These are phyloP conservation scores for Circaetus cinerascens DNA, from an alignment of 2,113 vertebrate species.

Conservation along the genomic window DNA sequence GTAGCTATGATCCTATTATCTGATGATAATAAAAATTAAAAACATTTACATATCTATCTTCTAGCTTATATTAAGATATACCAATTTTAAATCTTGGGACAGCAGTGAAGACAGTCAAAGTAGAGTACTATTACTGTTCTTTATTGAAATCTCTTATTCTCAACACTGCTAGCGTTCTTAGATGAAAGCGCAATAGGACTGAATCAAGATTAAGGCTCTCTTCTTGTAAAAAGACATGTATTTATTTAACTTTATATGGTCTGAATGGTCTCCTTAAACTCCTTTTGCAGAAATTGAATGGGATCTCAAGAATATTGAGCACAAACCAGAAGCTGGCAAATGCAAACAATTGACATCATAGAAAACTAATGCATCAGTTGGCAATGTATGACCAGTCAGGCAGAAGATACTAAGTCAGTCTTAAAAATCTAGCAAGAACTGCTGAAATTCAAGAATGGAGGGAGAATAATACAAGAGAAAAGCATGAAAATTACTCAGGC, in stretches of 20 bases:
- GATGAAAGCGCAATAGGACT: background rate
- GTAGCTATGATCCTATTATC: background rate
- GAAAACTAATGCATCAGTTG: background rate
- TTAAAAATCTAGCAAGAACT: background rate
- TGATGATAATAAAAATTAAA: background rate
- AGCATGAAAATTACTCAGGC: background rate
- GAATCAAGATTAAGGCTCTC: background rate
- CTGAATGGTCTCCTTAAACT: background rate
- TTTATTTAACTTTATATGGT: background rate
- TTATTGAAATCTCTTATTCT: background rate
- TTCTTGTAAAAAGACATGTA: background rate
- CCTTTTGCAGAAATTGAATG: background rate
- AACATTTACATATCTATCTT: background rate
- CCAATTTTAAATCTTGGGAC: background rate
- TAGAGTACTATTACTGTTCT: background rate
- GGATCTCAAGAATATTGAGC: background rate
- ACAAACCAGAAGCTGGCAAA: background rate
- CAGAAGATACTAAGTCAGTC: background rate
- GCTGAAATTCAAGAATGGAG: background rate
- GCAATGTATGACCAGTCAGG: background rate
- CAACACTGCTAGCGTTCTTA: background rate
- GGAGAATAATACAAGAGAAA: background rate
- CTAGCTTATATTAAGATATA: background rate
- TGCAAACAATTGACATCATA: background rate
- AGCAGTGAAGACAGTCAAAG: background rate